These are phyloP conservation scores for Autographa pulchrina DNA, from an alignment of 2,888 invertebrate genomes.

Conservation along the genomic window DNA sequence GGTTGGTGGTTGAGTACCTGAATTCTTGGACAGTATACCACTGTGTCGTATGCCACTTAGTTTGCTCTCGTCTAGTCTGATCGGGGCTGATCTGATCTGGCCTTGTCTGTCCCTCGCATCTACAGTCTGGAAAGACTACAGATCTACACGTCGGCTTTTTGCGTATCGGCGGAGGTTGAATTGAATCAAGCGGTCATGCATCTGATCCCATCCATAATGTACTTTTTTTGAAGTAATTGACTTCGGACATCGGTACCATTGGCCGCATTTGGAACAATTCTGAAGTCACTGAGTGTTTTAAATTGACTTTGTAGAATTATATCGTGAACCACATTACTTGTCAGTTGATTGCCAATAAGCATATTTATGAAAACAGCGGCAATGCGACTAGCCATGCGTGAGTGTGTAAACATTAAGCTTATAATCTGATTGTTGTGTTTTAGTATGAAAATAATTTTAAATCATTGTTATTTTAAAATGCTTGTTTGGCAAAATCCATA, in stretches of 20 bases:
- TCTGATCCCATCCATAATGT: not conserved
- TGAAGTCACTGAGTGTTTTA: not conserved
- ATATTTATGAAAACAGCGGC: not conserved
- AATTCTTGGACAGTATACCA: not conserved
- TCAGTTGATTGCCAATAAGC: not conserved
- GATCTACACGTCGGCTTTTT: constrained; percentile 11
- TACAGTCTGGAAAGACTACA: constrained; percentile 13
- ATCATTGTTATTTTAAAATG: not conserved
- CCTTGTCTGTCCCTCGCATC: constrained; percentile 22
- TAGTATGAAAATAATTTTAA: constrained; percentile 10
- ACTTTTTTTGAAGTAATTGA: not conserved
- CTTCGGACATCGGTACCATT: not conserved
- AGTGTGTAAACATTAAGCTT: constrained; percentile 11
- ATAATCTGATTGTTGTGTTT: constrained; percentile 18
- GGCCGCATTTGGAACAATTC: not conserved
- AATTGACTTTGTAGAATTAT: not conserved
- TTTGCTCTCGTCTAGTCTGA: not conserved
- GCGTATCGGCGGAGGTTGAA: not conserved
- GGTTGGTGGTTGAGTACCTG: not conserved
- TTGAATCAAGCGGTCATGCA: not conserved
- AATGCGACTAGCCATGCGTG: constrained; percentile 4
- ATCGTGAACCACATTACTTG: not conserved
- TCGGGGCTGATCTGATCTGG: not conserved
- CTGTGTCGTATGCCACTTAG: not conserved
- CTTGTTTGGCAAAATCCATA: not conserved